Conservation (phyloP, 2,888 invertebrate genomes). For the Pristionchus mayeri region DNA sequence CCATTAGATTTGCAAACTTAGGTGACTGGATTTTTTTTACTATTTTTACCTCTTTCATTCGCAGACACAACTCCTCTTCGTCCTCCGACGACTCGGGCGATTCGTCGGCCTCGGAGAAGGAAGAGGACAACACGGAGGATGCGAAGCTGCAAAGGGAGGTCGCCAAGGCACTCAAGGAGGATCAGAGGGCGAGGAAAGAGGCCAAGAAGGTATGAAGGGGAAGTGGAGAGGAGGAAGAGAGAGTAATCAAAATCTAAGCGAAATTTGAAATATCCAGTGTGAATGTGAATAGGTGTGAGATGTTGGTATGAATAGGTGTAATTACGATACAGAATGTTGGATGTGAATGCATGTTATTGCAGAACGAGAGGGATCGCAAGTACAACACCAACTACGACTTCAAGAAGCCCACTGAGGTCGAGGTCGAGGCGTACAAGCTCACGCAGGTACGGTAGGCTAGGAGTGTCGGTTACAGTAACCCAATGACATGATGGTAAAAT, state of each 20-base stretch:
- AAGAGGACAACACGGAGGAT: slow-evolving; percentile 53
- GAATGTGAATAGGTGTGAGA: too few species aligned
- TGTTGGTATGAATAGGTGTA: background rate
- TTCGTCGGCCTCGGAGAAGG: slow-evolving; percentile 54
- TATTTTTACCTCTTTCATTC: background rate
- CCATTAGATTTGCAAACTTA: too few species aligned
- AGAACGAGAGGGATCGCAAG: slow-evolving; percentile 88
- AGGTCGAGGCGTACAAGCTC: slow-evolving; percentile 93
- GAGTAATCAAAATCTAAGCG: background rate
- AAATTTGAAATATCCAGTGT: too few species aligned
- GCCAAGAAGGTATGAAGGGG: slow-evolving; percentile 56
- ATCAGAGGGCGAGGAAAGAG: slow-evolving; percentile 72
- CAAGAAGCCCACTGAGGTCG: slow-evolving; percentile 88
- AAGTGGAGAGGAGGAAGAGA: background rate
- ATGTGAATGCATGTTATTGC: slow-evolving; percentile 45
- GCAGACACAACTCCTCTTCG: slow-evolving; percentile 40
- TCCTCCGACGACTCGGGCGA: slow-evolving; percentile 50
- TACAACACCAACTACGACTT: slow-evolving; percentile 87
- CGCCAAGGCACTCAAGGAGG: slow-evolving; percentile 64
- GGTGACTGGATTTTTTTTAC: too few species aligned
- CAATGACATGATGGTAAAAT: slow-evolving; percentile 48
- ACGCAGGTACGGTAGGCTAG: slow-evolving; percentile 79
- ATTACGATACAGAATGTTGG: background rate
- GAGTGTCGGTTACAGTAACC: background rate
- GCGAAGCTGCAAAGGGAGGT: slow-evolving; percentile 58